Conservation (phyloP, 2,888 invertebrate genomes). For the Penaeus monodon region DNA sequence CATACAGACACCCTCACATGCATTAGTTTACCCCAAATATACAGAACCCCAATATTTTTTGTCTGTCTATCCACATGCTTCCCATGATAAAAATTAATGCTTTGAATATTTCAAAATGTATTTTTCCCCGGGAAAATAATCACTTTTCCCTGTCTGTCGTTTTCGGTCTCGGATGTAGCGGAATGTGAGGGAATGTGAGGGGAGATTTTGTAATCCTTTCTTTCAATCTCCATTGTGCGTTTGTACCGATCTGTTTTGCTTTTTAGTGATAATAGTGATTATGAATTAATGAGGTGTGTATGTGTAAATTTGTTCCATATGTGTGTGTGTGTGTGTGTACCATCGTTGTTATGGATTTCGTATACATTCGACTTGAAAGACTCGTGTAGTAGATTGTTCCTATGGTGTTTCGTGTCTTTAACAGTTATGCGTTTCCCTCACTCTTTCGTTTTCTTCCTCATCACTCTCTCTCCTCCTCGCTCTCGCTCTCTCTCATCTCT, state of each 20-base stretch:
- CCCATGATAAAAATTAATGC: slow-evolving; percentile 3
- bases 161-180: no score
- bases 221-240: no score
- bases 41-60: neutral
- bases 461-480: no score
- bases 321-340: neutral
- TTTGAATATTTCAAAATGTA: neutral
- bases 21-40: neutral
- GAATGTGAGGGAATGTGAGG: no score
- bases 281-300: neutral
- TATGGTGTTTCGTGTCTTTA: neutral
- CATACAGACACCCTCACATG: neutral
- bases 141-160: no score
- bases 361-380: neutral
- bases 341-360: neutral
- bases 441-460: no score
- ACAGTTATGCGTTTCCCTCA: neutral
- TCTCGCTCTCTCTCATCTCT: neutral
- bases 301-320: neutral
- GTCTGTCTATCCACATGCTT: neutral
- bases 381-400: neutral
- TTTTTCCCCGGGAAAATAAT: slow-evolving; percentile 3
- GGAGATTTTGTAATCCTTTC: neutral
- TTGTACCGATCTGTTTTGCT: no score
- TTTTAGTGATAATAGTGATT: no score